phyloP scores from a whole-genome alignment of 2,888 invertebrate genomes.

The Parascotia fuliginaria region DNA sequence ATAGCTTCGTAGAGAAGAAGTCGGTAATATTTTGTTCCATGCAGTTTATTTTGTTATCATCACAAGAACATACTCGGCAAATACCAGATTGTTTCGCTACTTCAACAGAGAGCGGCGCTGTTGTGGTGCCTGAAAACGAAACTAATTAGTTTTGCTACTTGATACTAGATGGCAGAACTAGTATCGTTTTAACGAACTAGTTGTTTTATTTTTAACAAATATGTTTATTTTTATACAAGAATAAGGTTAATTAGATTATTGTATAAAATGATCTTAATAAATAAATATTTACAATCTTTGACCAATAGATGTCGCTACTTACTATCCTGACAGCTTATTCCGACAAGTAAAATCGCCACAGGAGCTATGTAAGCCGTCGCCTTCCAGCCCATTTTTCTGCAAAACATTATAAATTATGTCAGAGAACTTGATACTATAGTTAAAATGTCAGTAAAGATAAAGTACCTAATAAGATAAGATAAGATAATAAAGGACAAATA shows the following conservation, averaged over 20 bases:
- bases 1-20: constrained; percentile 84
- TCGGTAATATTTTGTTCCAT: constrained; percentile 72
- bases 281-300: neutral
- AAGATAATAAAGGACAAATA: too few relatives aligned
- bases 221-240: too few relatives aligned
- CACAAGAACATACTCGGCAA: constrained; percentile 84
- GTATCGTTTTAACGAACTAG: neutral
- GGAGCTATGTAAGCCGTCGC: constrained; percentile 35
- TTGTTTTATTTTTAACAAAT: too few relatives aligned
- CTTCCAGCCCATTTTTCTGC: constrained; percentile 56
- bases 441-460: too few relatives aligned
- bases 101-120: constrained; percentile 30
- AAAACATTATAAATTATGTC: neutral
- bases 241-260: too few relatives aligned
- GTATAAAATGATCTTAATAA: too few relatives aligned
- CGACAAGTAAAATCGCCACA: constrained; percentile 33
- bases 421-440: too few relatives aligned
- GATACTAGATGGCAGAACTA: constrained; percentile 50
- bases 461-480: too few relatives aligned
- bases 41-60: constrained; percentile 83
- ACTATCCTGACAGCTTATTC: constrained; percentile 44
- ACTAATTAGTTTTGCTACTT: constrained; percentile 46
- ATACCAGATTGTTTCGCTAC: constrained; percentile 65
- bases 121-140: constrained; percentile 31
- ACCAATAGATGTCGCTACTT: constrained; percentile 52